Evolutionary conservation across 2,797 vertebrate genomes (phyloP), one percentile per base, ranked within the genome.

Genomic region (Pangasius larnaudii): DNA sequence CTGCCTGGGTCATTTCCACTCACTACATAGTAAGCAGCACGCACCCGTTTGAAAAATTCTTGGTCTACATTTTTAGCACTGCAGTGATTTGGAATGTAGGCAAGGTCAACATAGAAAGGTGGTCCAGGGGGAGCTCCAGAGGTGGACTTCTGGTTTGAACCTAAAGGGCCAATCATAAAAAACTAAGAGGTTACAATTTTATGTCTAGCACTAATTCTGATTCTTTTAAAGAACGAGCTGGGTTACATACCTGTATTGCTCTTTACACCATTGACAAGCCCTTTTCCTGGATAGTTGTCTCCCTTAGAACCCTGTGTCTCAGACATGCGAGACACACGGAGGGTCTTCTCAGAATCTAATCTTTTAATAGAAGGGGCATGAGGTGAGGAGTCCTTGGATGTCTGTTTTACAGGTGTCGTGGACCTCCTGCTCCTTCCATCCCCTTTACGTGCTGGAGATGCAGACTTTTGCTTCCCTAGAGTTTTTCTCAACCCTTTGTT

Each of bases 61-160:
- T 97, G 97, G 90, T 99, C 99, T 3, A 98, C 97, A 61, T 99
- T 99, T 96, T 99, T 99, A 81, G 97, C 98, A 77, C 98, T 99
- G 96, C 99, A 99, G 81, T 99, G 99, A 94, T 99, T 99, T 88
- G 99, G 99, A 92, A 99, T 97, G 82, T 99, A 99, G 71, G 98
- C 99, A 93, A 99, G 95, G 94, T 99, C 99, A 87, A 99, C 97
- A 0, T 99, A 99, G 83, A 99, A 94, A 0, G 98, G 97, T 4
- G 96, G 94, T 36, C 97, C 98, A 13, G 95, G 85, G 69, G 96
- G 95, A 42, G 93, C 95, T 2, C 95, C 92, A 11, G 96, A 92
- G 91, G 90, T 92, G 16, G 94, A 89, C 93, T 98, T 98, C 90
- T 96, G 95, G 86, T 81, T 96, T 88, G 95, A 96, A 86, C 91